Conservation (phyloP, 30 jellyfish, hydroid and myxozoan genomes). For the Clytia hemisphaerica region DNA sequence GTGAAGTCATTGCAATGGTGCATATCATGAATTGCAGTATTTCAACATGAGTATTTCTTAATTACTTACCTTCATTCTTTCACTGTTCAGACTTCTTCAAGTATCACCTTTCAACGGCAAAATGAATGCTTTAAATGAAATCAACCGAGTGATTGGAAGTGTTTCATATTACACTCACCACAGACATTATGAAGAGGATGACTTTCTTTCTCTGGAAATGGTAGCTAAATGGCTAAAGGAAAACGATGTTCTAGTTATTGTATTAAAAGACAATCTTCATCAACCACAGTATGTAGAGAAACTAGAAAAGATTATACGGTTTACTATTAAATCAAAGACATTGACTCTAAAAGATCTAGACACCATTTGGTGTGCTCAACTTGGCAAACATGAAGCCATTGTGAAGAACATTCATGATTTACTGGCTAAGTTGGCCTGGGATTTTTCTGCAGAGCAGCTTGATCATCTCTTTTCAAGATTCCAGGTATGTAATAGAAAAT, state of each 20-base stretch:
- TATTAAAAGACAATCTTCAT: slow-evolving; percentile 89
- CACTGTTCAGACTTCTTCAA: slow-evolving; percentile 70
- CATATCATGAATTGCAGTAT: no score
- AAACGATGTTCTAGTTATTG: slow-evolving; percentile 74
- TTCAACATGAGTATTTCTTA: no score
- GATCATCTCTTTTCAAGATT: slow-evolving; percentile 92
- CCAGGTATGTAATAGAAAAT: slow-evolving; percentile 45
- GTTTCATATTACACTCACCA: slow-evolving; percentile 87
- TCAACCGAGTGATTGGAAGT: slow-evolving; percentile 89
- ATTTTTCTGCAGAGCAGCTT: slow-evolving; percentile 94
- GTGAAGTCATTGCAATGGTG: no score
- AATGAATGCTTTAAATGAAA: slow-evolving; percentile 89
- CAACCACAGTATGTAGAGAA: slow-evolving; percentile 98
- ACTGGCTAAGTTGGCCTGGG: slow-evolving; percentile 96
- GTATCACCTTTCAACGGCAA: slow-evolving; percentile 97
- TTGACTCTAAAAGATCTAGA: slow-evolving; percentile 81
- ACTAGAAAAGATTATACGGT: slow-evolving; percentile 82
- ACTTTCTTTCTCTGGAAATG: slow-evolving; percentile 81
- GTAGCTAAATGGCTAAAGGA: slow-evolving; percentile 96
- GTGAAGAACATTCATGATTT: slow-evolving; percentile 90
- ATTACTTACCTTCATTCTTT: no score
- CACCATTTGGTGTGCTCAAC: slow-evolving; percentile 94
- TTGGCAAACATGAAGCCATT: slow-evolving; percentile 93
- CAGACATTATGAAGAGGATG: slow-evolving; percentile 94
- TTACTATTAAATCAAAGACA: slow-evolving; percentile 81